Base-by-base conservation (phyloP, 2,888 invertebrate species). In the Cheilosia soror region DNA sequence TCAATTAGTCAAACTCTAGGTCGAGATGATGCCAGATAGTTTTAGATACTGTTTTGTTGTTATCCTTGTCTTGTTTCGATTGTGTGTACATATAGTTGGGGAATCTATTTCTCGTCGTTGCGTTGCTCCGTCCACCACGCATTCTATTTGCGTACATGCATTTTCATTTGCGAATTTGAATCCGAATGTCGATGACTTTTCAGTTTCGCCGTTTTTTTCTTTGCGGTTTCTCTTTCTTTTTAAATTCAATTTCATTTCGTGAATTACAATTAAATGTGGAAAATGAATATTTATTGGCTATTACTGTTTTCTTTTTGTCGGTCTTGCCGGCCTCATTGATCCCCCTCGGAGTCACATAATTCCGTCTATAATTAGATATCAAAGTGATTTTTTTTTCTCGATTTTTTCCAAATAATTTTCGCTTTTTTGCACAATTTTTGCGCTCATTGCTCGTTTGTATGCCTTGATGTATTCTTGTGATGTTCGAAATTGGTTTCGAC, bases 1-100 rank as follows among this genome's bases (percentile, higher is more conserved):
- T 84, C 84, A 84, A 84, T 84, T 79, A 84, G 79, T 79, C 84
- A 84, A 84, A 84, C 79, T 84, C 79, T 84, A 84, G 79, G 84
- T 84, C 84, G 84, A 68, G 79, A 84, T 84, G 69, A 53, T 71
- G 79, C 84, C 75, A 84, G 75, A 71, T 71, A 75, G 78, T 68
- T 83, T 72, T 78, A 72, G 71, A 72, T 73, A 80, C 66, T 73
- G 62, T 82, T 78, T 68, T 58, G 42, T 71, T 72, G 47, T 47
- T 47, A 53, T 78, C 55, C 55, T 47, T 65, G 40, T 57, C 68
- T 47, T 60, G 62, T 11, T 44, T 65, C 44, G 44, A 63, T 66
- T 55, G 60, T 63, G 68, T 63, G 58, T 47, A 27, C 33, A 37
- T 31, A 69, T 40, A 27, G 58, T 15, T 58, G 42, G 55, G 42